These are phyloP conservation scores for Lepidochrysops patricia DNA, from an alignment of 2,888 invertebrate genomes.

Conservation along the genomic window DNA sequence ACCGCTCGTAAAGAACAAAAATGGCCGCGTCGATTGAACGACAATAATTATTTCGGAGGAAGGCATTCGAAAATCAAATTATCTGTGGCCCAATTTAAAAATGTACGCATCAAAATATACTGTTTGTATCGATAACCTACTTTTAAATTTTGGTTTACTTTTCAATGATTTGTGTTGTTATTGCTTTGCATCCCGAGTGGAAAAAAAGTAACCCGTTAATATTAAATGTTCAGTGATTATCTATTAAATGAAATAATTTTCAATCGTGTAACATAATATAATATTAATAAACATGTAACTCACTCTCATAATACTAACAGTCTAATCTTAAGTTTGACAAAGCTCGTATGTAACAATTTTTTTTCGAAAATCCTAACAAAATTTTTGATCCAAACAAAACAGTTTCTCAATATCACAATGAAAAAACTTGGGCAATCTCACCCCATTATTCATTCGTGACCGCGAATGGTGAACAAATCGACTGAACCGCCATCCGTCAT, in stretches of 20 bases:
- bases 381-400: background rate
- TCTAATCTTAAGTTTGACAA: too few species aligned
- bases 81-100: constrained; percentile 23
- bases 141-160: background rate
- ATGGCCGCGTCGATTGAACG: constrained; percentile 19
- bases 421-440: background rate
- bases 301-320: too few species aligned
- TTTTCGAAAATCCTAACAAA: background rate
- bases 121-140: background rate
- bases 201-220: too few species aligned
- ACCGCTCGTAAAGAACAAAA: constrained; percentile 23
- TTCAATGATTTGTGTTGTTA: too few species aligned
- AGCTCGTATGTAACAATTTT: background rate
- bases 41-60: constrained; percentile 25
- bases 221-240: too few species aligned
- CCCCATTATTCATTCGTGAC: constrained; percentile 37
- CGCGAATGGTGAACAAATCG: constrained; percentile 51
- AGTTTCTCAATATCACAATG: too few species aligned
- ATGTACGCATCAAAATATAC: constrained; percentile 14
- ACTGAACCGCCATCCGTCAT: constrained; percentile 32
- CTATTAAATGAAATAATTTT: too few species aligned
- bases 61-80: constrained; percentile 23
- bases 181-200: too few species aligned
- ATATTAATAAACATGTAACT: too few species aligned
- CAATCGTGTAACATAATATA: too few species aligned